These are phyloP conservation scores for Acropora yongei DNA, from an alignment of 64 coral and sea anemone species.

Conservation along the genomic window DNA sequence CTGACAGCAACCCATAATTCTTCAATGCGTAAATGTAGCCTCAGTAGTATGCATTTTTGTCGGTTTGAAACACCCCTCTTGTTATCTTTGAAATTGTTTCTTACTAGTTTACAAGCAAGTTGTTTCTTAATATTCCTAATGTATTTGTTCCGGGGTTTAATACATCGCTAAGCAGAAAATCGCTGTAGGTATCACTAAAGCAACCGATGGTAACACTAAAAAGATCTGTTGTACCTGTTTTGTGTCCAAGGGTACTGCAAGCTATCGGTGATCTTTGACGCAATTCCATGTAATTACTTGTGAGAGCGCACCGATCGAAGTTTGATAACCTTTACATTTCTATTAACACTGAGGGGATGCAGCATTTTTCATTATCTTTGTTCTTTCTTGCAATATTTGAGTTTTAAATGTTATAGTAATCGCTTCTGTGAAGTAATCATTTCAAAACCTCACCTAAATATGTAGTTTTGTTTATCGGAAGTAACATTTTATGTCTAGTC, in stretches of 20 bases:
- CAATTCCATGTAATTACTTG: constrained; percentile 3
- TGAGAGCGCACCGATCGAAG: neutral
- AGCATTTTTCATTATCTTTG: neutral
- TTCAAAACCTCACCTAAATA: neutral
- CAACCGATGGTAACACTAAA: neutral
- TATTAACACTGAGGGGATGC: neutral
- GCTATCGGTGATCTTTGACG: neutral
- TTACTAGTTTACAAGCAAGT: neutral
- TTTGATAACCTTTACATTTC: neutral
- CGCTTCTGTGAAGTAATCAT: neutral
- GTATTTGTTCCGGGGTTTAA: neutral
- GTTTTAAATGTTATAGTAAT: neutral
- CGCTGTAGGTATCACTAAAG: neutral
- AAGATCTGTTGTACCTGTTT: constrained; percentile 14
- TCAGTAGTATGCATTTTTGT: neutral
- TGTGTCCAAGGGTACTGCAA: constrained; percentile 29
- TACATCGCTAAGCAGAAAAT: neutral
- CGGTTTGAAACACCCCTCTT: neutral
- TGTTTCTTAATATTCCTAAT: neutral
- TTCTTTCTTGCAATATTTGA: neutral
- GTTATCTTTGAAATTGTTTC: neutral
- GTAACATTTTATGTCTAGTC: neutral
- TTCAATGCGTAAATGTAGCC: neutral
- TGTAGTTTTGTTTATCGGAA: neutral
- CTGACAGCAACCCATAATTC: neutral